phyloP scores from a whole-genome alignment of 2,888 invertebrate genomes.

The Acanthacorydalis orientalis region DNA sequence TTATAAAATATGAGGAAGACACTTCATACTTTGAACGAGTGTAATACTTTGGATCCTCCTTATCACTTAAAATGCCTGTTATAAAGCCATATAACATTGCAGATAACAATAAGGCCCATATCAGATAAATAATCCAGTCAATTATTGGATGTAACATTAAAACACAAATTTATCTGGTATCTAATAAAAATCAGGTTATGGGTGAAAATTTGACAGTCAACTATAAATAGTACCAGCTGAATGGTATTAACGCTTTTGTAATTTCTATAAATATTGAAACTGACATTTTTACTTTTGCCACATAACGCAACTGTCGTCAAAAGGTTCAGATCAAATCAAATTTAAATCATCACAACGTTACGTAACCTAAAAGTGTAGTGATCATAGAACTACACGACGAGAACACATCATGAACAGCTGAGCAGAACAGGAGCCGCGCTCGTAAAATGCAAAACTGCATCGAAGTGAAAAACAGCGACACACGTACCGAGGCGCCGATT shows the following conservation, averaged over 20 bases:
- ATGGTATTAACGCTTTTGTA: background rate
- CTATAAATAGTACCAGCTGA: background rate
- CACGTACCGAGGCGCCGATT: too few relatives aligned
- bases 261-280: too few relatives aligned
- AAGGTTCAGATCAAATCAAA: background rate
- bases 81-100: conserved; percentile 18
- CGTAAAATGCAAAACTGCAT: background rate
- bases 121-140: conserved; percentile 10
- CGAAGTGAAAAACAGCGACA: too few relatives aligned
- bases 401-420: too few relatives aligned
- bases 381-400: background rate
- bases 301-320: background rate
- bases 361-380: conserved; percentile 1
- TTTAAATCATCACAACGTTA: background rate
- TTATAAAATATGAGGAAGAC: conserved; percentile 4
- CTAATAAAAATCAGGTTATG: background rate
- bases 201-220: background rate
- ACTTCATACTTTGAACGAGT: conserved; percentile 3
- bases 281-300: background rate
- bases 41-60: background rate
- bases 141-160: conserved; percentile 7
- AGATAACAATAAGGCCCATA: conserved; percentile 16
- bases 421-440: background rate
- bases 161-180: background rate
- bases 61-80: conserved; percentile 13